Base-by-base conservation (phyloP, 2,113 vertebrate genomes). In the Rissa tridactyla region DNA sequence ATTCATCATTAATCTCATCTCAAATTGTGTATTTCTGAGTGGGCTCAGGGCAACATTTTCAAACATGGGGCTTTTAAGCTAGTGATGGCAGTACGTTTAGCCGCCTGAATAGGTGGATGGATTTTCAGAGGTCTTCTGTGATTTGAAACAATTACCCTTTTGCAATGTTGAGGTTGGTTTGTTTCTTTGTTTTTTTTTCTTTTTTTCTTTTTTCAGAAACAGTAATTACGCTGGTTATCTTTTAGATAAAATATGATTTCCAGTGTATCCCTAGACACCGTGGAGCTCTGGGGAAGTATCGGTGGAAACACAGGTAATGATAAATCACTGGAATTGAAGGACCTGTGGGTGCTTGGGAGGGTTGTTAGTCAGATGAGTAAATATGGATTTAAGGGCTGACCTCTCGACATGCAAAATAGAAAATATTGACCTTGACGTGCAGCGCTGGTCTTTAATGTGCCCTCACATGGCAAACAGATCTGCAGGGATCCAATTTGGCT, bases 61-160 rank as follows among this genome's bases (percentile, higher is more conserved):
- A 91, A 92, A 89, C 40, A 65, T 0, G 0, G 23, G 4, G 5
- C 44, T 70, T 95, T 79, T 65, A 87, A 87, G 79, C 21, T 12
- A 69, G 29, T 13, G 34, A 52, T 38, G 30, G 49, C 29, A 82
- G 49, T 62, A 10, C 57, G 65, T 83, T 84, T 66, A 79, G 65
- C 40, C 4, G 9, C 22, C 42, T 44, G 55, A 57, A 66, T 30
- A 91, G 2, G 5, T 19, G 14, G 66, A 72, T 58, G 9, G 40
- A 62, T 94, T 96, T 94, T 92, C 86, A 82, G 70, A 76, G 26
- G 42, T 96, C 30, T 93, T 85, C 68, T 47, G 22, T 66, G 49
- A 73, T 73, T 79, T 89, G 34, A 94, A 86, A 82, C 27, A 40
- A 87, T 34, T 85, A 9, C 10, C 19, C 17, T 89, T 89, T 42